Base-by-base conservation (phyloP, 2,113 vertebrate species). In the Poeciliopsis retropinna region DNA sequence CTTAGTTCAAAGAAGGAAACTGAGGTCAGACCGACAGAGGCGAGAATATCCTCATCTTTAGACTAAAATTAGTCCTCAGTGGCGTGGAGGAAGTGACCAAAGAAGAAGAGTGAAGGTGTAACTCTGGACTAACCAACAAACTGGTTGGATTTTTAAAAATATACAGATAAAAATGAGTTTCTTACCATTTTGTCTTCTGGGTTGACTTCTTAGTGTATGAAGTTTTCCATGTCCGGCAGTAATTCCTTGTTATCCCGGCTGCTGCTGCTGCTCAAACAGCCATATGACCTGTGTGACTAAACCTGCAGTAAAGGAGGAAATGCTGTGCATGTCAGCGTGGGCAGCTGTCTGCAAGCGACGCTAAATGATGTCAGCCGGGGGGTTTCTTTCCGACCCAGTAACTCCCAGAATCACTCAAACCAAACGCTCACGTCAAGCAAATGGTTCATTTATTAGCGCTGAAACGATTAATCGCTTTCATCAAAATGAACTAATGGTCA, bases 151-250 rank as follows among this genome's bases (percentile, higher is more conserved):
- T n/a, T 10, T 57, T 25, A 57, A 57, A n/a, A 10, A n/a, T n/a
- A 11, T 11, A 57, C 22, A 3, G 2, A 2, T n/a, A n/a, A 54
- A 22, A 19, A 27, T 2, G 5, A 41, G 30, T n/a, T 13, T 69
- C 91, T 89, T 87, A 93, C 92, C 92, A 92, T 93, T 5, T 78
- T 84, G 69, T 30, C 51, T 61, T 79, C 39, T 37, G 68, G 61
- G 70, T n/a, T 32, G 68, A 13, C 70, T 84, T 68, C 70, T 11
- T 32, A 70, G 32, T 60, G 30, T 27, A 19, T 64, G 65, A 77
- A 78, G 25, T 22, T 51, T 28, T 76, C 70, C 91, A 92, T 91
- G 67, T 82, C 75, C 60, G 61, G 68, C 44, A 47, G 25, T 25
- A 25, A 62, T 64, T 64, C 70, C 60, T 72, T 5, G 78, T 37